Conservation (phyloP, 2,797 vertebrate species). For the Halcyon leucocephala region DNA sequence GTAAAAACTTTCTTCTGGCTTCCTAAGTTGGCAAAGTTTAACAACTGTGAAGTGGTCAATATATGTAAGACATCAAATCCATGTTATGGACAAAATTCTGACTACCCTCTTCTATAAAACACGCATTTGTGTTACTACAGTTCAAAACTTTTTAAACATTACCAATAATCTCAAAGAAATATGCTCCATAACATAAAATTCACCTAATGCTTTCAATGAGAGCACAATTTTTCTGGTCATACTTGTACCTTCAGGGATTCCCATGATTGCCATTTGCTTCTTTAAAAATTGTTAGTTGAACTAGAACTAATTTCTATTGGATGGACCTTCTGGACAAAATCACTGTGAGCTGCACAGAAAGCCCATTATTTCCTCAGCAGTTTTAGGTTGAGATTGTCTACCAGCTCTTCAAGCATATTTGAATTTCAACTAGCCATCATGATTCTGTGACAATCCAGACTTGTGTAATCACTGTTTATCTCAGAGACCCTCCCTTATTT, state of each 20-base stretch:
- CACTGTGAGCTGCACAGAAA: neutral
- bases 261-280: neutral
- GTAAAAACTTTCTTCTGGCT: too few species aligned
- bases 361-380: neutral
- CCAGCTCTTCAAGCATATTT: neutral
- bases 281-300: neutral
- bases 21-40: too few species aligned
- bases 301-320: neutral
- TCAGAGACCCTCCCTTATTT: neutral
- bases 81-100: neutral
- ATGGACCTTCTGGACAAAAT: neutral
- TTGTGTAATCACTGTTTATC: neutral
- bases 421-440: neutral
- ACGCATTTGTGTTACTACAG: neutral
- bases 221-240: neutral
- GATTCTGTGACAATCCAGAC: neutral
- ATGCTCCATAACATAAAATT: neutral
- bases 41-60: neutral
- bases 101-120: neutral
- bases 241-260: neutral
- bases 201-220: neutral
- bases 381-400: neutral
- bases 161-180: neutral
- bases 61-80: neutral
- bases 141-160: neutral